Evolutionary conservation across 2,113 vertebrate species (phyloP), one percentile per base, ranked within the genome.

Genomic region (Motacilla alba): DNA sequence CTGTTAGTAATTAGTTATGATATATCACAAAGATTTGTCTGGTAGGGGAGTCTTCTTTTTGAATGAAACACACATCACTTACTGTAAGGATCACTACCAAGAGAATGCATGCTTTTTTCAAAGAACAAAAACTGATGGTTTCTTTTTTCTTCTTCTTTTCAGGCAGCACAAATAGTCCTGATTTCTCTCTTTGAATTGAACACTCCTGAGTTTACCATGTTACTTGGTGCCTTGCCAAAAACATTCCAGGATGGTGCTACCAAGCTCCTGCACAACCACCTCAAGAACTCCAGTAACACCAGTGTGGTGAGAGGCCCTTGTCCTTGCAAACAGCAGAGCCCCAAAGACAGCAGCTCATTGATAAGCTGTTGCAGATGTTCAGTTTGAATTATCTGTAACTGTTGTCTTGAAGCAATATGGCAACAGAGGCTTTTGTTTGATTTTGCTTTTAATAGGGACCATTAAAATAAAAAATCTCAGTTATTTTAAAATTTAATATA

Each of bases 221-320:
- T 99, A 98, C 98, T 99, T 96, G 99, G 99, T 96, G 99, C 99
- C 76, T 98, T 99, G 97, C 99, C 99, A 88, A 99, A 99, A 98
- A 99, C 99, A 88, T 99, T 99, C 98, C 99, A 99, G 98, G 99
- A 99, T 73, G 99, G 99, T 95, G 99, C 99, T 98, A 99, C 99
- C 96, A 99, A 99, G 94, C 99, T 99, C 90, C 98, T 99, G 70
- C 99, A 99, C 95, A 99, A 98, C 96, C 99, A 99, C 98, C 98
- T 99, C 95, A 99, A 99, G 98, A 99, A 99, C 97, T 99, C 99
- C 80, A 99, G 99, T 97, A 99, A 99, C 96, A 98, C 98, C 80
- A 98, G 97, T 87, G 98, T 99, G 98, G 99, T 99, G 92, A 98
- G 98, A 96, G 16, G 21, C 73, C 52, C 15, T 30, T 76, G 11